Evolutionary conservation across 1,140 invertebrate species (phyloP).

Genomic region (Drosophila pruinosa): DNA sequence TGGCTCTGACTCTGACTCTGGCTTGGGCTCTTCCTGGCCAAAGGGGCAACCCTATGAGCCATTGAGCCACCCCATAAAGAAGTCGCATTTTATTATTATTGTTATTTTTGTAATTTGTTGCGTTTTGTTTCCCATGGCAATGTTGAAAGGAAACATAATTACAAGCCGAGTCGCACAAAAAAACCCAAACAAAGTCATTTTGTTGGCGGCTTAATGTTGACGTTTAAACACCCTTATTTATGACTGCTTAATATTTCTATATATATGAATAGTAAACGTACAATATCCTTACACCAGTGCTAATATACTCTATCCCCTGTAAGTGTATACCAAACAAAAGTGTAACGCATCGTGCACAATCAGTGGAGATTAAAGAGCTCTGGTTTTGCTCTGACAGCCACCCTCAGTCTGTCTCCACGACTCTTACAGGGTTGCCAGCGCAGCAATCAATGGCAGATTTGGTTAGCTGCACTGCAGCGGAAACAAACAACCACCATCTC

Average conservation of each 20-base stretch:
- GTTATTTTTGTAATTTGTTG: constrained; percentile 4
- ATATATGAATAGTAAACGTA: too few species aligned
- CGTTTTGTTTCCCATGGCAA: constrained; percentile 21
- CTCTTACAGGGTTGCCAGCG: constrained; percentile 3
- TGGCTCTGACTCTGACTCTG: neutral
- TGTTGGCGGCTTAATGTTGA: neutral
- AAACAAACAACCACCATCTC: constrained; percentile 17
- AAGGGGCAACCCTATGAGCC: constrained; percentile 8
- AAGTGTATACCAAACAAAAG: neutral
- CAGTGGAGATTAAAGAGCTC: constrained; percentile 44
- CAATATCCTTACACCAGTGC: too few species aligned
- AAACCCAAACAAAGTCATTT: neutral
- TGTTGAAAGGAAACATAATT: constrained; percentile 49
- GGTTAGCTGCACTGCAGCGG: constrained; percentile 36
- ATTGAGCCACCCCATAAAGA: constrained; percentile 21
- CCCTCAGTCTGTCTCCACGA: neutral
- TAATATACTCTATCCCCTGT: neutral
- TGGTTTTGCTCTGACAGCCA: constrained; percentile 19
- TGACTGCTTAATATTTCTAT: neutral
- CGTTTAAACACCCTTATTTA: neutral
- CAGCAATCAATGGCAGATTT: constrained; percentile 4
- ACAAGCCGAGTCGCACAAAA: constrained; percentile 7
- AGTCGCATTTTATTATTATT: constrained; percentile 10
- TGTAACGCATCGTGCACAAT: constrained; percentile 24
- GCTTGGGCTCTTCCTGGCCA: neutral